Evolutionary conservation across 30 jellyfish, hydroid and myxozoan genomes (phyloP).

Genomic region (Hydra vulgaris): DNA sequence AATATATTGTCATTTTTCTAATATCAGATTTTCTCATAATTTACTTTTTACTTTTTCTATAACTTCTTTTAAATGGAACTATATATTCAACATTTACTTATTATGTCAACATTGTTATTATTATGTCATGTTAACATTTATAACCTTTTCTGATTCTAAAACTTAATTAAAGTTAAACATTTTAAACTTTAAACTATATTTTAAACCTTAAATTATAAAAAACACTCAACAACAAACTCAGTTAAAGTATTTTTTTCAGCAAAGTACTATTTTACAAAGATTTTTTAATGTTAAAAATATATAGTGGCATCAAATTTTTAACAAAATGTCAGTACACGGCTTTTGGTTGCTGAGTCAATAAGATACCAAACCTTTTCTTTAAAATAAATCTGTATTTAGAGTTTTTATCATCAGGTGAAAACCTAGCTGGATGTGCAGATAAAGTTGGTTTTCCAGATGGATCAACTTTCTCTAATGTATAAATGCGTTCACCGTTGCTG

Average conservation of each 20-base stretch:
- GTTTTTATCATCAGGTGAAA: conserved; percentile 93
- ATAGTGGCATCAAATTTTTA: too few species aligned
- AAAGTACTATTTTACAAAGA: not conserved
- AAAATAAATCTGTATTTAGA: conserved; percentile 59
- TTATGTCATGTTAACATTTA: too few species aligned
- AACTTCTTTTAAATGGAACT: too few species aligned
- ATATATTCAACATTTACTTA: too few species aligned
- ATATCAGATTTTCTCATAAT: too few species aligned
- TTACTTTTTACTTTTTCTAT: too few species aligned
- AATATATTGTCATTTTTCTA: too few species aligned
- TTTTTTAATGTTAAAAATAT: not conserved
- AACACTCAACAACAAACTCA: not conserved
- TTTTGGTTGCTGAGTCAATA: conserved; percentile 85
- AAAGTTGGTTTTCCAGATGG: conserved; percentile 61
- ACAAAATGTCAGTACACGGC: conserved; percentile 37
- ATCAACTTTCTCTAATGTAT: conserved; percentile 67
- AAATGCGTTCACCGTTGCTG: conserved; percentile 60
- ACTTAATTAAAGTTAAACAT: too few species aligned
- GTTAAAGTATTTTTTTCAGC: not conserved
- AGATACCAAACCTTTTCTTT: conserved; percentile 74
- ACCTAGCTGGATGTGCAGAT: conserved; percentile 95
- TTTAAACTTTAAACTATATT: too few species aligned
- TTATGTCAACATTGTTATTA: too few species aligned
- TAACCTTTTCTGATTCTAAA: too few species aligned
- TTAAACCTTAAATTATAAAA: too few species aligned